A percentile compares a stretch with the other conserved stretches of the same genome.
Evolutionary conservation across 2,113 vertebrate genomes (phyloP).

Genomic region (Chauna torquata): DNA sequence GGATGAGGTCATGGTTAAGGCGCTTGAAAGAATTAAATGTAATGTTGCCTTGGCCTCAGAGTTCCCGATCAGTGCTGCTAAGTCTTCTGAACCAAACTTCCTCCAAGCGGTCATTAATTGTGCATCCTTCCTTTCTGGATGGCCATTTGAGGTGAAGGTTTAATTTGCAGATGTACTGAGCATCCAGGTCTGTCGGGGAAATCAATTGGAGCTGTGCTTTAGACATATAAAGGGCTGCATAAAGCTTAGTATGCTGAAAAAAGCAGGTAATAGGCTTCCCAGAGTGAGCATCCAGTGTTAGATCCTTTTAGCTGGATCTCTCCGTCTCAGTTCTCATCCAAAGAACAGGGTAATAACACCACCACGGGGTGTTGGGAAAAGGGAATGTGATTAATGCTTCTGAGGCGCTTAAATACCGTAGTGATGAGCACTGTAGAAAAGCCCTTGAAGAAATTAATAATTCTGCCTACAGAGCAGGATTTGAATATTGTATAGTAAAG

Average conservation of each 20-base stretch:
- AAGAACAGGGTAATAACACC: constrained; percentile 5
- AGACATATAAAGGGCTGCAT: neutral
- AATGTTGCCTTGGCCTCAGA: neutral
- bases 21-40: neutral
- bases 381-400: constrained; percentile 13
- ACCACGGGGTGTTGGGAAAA: neutral
- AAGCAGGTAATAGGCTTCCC: constrained; percentile 2
- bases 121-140: neutral
- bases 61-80: neutral
- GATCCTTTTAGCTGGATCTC: constrained; percentile 32
- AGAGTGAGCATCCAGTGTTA: neutral
- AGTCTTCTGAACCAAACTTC: neutral
- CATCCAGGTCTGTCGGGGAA: neutral
- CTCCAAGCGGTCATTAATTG: neutral
- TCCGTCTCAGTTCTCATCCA: neutral
- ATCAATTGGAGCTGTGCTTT: neutral
- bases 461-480: neutral
- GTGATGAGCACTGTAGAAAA: neutral
- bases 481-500: neutral
- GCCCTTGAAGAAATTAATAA: neutral
- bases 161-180: neutral
- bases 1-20: neutral
- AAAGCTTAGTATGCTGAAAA: neutral
- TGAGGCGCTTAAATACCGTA: neutral
- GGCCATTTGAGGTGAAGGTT: neutral